These are phyloP conservation scores for Hypomecis atomaria DNA, from an alignment of 2,888 invertebrate species.

Conservation along the genomic window DNA sequence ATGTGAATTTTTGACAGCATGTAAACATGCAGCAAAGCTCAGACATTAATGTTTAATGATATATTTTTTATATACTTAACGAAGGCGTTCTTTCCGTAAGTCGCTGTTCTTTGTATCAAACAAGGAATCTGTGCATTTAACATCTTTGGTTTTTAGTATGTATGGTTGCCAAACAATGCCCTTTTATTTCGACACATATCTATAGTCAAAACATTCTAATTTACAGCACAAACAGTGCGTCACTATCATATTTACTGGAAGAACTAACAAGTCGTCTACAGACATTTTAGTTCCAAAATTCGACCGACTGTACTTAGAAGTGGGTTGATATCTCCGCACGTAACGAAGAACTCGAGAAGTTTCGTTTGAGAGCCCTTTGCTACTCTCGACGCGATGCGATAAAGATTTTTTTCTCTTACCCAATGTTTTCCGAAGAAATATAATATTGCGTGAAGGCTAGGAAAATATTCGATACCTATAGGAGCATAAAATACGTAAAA, in stretches of 20 bases:
- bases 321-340: conserved; percentile 2
- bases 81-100: too few species aligned
- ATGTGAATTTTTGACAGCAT: too few species aligned
- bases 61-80: too few species aligned
- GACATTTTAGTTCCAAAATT: background rate
- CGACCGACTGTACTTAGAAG: background rate
- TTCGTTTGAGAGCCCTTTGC: background rate
- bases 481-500: background rate
- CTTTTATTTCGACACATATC: conserved; percentile 16
- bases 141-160: background rate
- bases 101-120: too few species aligned
- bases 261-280: background rate
- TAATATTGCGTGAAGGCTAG: conserved; percentile 7
- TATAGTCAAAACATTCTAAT: background rate
- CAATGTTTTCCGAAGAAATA: conserved; percentile 8
- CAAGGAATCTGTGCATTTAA: too few species aligned
- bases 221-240: background rate
- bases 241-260: background rate
- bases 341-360: conserved; percentile 8
- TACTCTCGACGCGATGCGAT: conserved; percentile 7
- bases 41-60: too few species aligned
- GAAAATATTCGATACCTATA: background rate
- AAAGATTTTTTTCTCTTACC: conserved; percentile 10
- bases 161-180: conserved; percentile 16
- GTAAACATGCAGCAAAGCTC: too few species aligned